Base-by-base conservation (phyloP, 23 tunicate genomes). In the Pegea sp. region DNA sequence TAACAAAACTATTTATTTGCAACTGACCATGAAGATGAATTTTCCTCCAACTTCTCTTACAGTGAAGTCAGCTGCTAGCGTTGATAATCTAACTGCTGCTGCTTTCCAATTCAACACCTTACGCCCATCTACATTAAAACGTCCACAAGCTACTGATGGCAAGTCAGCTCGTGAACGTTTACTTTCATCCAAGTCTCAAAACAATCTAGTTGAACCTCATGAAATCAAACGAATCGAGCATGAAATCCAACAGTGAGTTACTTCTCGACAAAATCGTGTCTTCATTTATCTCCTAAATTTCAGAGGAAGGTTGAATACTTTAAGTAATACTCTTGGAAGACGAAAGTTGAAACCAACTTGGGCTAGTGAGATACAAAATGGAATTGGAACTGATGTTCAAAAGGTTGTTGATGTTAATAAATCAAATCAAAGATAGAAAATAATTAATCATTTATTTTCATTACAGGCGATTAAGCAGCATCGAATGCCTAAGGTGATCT, bases 401-500 rank as follows among this genome's bases (percentile, higher is more conserved):
- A 77, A 69, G 76, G 90, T 74, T 30, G 51, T 53, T 65, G n/a
- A n/a, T n/a, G n/a, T n/a, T n/a, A n/a, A n/a, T n/a, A n/a, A n/a
- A n/a, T n/a, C n/a, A n/a, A n/a, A n/a, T n/a, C n/a, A n/a, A n/a
- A n/a, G n/a, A n/a, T n/a, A n/a, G n/a, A n/a, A n/a, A n/a, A n/a
- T n/a, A n/a, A n/a, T n/a, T n/a, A n/a, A n/a, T n/a, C n/a, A n/a
- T n/a, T n/a, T n/a, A n/a, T n/a, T n/a, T 13, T 27, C 33, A 48
- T 48, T 19, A 28, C 68, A 75, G 74, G 86, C 91, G 32, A 66
- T 78, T 60, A 71, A 65, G 59, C 71, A 80, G 34, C 79, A 80
- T 34, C 62, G 80, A 65, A 80, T 80, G 93, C 93, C 93, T 29
- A 80, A 80, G 69, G 91, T 78, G n/a, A n/a, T n/a, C n/a, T n/a